Conservation (phyloP, 2,113 vertebrate genomes). For the Rhabdornis inornatus region DNA sequence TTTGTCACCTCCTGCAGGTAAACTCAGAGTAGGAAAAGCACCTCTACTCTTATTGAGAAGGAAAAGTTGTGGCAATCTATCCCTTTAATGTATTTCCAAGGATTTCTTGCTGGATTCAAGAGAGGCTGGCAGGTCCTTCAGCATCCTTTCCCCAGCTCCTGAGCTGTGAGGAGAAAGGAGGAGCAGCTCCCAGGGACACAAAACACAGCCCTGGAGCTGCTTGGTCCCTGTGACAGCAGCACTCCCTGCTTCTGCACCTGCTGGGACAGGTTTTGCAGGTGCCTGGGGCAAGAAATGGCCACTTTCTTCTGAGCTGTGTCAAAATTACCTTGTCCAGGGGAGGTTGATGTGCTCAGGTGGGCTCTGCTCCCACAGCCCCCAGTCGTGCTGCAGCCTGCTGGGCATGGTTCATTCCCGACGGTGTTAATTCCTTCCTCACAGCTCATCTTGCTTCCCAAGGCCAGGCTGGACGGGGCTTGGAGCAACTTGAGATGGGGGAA, state of each 20-base stretch:
- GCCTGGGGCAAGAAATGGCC: neutral
- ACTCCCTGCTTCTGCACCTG: neutral
- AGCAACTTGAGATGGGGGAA: neutral
- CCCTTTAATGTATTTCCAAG: neutral
- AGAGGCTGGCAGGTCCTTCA: neutral
- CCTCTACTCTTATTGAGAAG: neutral
- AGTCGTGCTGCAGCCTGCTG: neutral
- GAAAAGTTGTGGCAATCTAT: neutral
- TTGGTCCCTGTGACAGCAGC: neutral
- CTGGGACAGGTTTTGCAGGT: neutral
- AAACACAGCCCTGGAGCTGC: neutral
- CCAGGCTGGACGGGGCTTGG: accelerated
- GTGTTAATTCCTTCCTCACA: neutral
- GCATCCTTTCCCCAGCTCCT: neutral
- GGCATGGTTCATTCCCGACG: neutral
- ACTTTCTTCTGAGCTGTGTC: neutral
- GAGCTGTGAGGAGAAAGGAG: neutral
- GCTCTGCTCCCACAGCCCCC: neutral
- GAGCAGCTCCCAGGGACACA: neutral
- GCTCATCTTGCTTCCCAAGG: neutral
- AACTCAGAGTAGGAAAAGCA: neutral
- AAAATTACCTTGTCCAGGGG: neutral
- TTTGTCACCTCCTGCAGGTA: neutral
- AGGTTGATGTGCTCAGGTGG: neutral
- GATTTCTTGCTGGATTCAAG: neutral